These are phyloP conservation scores for Daboia siamensis DNA, from an alignment of 2,113 vertebrate species.

Conservation along the genomic window DNA sequence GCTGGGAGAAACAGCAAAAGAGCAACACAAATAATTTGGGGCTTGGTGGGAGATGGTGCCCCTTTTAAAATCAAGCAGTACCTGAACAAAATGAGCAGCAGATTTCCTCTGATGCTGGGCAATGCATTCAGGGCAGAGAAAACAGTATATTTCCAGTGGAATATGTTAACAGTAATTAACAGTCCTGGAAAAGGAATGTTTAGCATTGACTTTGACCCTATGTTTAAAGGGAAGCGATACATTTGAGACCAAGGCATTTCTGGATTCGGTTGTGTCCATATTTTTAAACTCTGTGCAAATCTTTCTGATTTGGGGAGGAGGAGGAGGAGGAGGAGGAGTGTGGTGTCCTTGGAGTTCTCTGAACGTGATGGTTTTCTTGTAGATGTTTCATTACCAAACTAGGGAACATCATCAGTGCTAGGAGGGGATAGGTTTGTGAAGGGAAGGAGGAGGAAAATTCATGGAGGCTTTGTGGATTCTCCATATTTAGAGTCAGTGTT, in stretches of 20 bases:
- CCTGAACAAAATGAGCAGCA: neutral
- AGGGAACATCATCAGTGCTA: too few species aligned
- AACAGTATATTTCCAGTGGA: neutral
- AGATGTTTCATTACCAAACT: too few species aligned
- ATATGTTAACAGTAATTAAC: too few species aligned
- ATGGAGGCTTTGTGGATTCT: neutral
- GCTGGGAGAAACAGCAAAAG: neutral
- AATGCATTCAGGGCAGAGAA: neutral
- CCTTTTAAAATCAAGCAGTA: neutral
- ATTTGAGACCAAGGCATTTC: neutral
- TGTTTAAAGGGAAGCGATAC: neutral
- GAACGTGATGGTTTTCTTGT: too few species aligned
- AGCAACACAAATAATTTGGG: too few species aligned
- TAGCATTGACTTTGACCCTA: too few species aligned
- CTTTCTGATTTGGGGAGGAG: neutral
- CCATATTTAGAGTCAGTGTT: neutral
- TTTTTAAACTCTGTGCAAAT: neutral
- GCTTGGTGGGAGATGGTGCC: neutral
- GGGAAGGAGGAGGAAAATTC: neutral
- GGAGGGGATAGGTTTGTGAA: too few species aligned
- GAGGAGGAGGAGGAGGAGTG: neutral
- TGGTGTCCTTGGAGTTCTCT: too few species aligned
- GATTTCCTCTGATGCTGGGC: neutral
- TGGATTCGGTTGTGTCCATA: neutral
- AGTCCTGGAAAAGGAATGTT: too few species aligned